Evolutionary conservation across 2,113 vertebrate genomes (phyloP).

Genomic region (Brachirus orientalis): DNA sequence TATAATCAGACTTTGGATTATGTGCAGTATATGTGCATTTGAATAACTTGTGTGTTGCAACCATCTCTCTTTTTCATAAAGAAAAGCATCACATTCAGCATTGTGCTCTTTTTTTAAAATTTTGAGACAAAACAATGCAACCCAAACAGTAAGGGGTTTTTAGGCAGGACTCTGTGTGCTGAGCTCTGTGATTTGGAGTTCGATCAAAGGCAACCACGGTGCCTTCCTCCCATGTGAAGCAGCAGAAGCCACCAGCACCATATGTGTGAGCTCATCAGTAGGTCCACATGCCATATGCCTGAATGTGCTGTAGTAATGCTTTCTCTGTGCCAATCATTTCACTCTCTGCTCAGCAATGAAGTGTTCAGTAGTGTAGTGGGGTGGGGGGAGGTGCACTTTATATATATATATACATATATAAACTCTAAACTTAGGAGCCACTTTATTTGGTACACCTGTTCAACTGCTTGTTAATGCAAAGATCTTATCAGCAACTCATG

Average conservation of each 20-base stretch:
- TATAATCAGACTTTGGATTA: too few species aligned
- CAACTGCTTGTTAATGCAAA: too few species aligned
- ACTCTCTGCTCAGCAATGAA: conserved; percentile 49
- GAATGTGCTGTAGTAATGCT: conserved; percentile 78
- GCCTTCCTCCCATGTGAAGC: conserved; percentile 66
- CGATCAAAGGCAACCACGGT: conserved; percentile 70
- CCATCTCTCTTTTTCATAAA: too few species aligned
- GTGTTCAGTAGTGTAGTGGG: conserved; percentile 46
- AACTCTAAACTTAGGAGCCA: too few species aligned
- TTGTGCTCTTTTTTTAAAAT: not conserved
- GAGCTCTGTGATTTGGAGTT: conserved; percentile 69
- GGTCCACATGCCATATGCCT: conserved; percentile 81
- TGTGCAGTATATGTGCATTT: too few species aligned
- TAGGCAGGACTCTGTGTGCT: conserved; percentile 58
- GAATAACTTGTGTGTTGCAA: too few species aligned
- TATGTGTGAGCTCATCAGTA: conserved; percentile 81
- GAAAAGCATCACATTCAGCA: too few species aligned
- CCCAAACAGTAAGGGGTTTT: conserved; percentile 49
- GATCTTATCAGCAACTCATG: too few species aligned
- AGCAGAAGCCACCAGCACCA: conserved; percentile 76
- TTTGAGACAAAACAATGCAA: conserved; percentile 46
- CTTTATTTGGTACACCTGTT: too few species aligned
- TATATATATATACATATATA: not conserved
- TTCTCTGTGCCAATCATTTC: conserved; percentile 74
- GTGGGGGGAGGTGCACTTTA: conserved; percentile 3